These are phyloP conservation scores for Rousettus madagascariensis DNA, from an alignment of 2,797 vertebrate genomes.

Conservation along the genomic window DNA sequence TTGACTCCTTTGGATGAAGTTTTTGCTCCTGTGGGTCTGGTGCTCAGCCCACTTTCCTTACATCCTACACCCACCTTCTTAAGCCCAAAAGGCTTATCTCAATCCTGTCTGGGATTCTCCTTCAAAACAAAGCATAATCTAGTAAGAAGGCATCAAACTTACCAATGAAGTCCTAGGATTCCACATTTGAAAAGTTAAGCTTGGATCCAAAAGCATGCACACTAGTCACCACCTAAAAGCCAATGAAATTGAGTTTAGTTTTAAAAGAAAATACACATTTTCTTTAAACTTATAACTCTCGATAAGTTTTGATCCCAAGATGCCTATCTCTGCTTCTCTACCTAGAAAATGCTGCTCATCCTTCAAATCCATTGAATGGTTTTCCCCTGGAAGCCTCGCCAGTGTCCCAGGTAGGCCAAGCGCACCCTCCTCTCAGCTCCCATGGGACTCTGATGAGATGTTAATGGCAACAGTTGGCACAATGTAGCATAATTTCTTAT, in stretches of 20 bases:
- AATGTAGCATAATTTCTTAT: background rate
- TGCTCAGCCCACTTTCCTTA: background rate
- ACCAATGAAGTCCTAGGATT: slow-evolving; percentile 57
- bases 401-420: background rate
- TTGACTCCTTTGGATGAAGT: background rate
- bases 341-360: background rate
- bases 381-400: background rate
- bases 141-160: slow-evolving; percentile 60
- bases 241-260: slow-evolving; percentile 58
- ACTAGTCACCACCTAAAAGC: slow-evolving; percentile 71
- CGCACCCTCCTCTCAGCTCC: background rate
- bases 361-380: background rate
- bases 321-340: background rate
- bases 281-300: background rate
- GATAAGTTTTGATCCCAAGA: background rate
- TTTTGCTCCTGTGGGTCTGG: background rate
- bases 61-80: background rate
- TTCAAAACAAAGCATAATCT: background rate
- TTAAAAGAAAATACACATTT: background rate
- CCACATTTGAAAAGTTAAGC: slow-evolving; percentile 70
- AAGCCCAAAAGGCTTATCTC: background rate
- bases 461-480: background rate
- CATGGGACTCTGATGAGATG: background rate
- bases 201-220: slow-evolving; percentile 54
- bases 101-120: background rate